These are phyloP conservation scores for Cnemophilus loriae DNA, from an alignment of 2,113 vertebrate genomes.

Conservation along the genomic window DNA sequence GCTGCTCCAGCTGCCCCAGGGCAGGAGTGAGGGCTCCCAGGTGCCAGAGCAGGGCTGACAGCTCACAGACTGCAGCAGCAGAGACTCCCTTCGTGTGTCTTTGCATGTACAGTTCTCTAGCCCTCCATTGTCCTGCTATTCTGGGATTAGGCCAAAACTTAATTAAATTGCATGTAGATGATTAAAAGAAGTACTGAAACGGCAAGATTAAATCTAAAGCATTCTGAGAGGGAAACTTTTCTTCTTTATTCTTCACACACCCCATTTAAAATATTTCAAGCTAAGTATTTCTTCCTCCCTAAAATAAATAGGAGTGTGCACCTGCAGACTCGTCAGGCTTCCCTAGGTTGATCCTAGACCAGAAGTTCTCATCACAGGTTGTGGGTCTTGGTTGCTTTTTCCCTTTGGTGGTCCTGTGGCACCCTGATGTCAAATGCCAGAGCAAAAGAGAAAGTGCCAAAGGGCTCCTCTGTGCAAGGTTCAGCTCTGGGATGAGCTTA, in stretches of 20 bases:
- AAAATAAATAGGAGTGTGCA: background rate
- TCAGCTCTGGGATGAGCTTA: background rate
- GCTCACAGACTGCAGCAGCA: no score
- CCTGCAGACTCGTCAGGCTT: background rate
- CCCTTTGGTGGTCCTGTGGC: background rate
- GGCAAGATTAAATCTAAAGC: background rate
- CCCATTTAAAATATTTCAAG: background rate
- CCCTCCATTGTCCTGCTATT: background rate
- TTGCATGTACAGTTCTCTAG: rapidly evolving
- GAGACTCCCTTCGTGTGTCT: background rate
- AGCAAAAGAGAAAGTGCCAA: background rate
- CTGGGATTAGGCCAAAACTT: background rate
- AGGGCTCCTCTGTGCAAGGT: background rate
- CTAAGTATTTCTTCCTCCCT: background rate
- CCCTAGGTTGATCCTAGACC: background rate
- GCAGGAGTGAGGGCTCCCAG: background rate
- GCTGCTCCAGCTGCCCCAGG: background rate
- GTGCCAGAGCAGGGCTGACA: background rate
- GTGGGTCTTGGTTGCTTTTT: background rate
- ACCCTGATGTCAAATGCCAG: background rate
- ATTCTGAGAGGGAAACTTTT: background rate
- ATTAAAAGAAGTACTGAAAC: background rate
- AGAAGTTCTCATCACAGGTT: background rate
- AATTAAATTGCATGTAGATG: background rate
- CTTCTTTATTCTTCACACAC: background rate